Conservation (phyloP, 1,140 invertebrate species). For the Euborellia annulipes region DNA sequence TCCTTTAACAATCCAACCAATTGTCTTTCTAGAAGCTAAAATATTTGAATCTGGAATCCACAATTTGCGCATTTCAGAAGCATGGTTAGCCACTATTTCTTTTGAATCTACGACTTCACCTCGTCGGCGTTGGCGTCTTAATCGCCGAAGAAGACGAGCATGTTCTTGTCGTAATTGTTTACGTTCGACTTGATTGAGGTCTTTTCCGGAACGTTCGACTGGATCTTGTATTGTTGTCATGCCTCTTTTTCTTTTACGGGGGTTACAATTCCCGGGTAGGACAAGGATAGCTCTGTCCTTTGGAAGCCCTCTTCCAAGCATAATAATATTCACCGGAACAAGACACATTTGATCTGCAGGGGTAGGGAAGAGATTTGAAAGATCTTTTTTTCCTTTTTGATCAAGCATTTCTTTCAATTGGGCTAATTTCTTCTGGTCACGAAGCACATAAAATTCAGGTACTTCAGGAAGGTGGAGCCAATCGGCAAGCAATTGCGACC, state of each 20-base stretch:
- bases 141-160: too few species aligned
- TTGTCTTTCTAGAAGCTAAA: slow-evolving; percentile 34
- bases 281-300: slow-evolving; percentile 16
- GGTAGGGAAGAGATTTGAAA: not conserved
- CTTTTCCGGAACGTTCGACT: too few species aligned
- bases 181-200: too few species aligned
- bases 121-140: not conserved
- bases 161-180: too few species aligned
- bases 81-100: not conserved
- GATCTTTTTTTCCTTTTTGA: not conserved
- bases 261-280: slow-evolving; percentile 13
- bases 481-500: slow-evolving; percentile 49
- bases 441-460: slow-evolving; percentile 34
- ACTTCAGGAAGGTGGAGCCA: slow-evolving; percentile 32
- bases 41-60: slow-evolving; percentile 8
- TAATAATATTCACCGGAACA: slow-evolving; percentile 15
- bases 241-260: slow-evolving; percentile 11
- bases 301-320: slow-evolving; percentile 14
- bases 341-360: slow-evolving; percentile 10
- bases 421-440: slow-evolving; percentile 33
- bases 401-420: slow-evolving; percentile 16
- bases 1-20: slow-evolving; percentile 55
- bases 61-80: slow-evolving; percentile 5
- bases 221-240: too few species aligned
- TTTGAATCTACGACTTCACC: not conserved